Evolutionary conservation across 35 echinoderm and acorn worm genomes (phyloP).

Genomic region (Amphiura filiformis): DNA sequence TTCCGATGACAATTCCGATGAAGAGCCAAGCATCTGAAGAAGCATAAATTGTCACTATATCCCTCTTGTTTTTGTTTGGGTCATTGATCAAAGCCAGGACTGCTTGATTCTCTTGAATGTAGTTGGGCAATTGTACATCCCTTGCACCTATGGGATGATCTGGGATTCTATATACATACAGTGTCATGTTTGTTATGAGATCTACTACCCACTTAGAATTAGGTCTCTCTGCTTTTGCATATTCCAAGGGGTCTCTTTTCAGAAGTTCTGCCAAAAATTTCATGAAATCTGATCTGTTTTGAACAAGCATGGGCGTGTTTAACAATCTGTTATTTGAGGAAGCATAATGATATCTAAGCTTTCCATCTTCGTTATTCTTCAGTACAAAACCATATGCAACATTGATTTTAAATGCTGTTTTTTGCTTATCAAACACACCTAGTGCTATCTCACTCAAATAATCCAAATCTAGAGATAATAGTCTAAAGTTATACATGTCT

Average conservation of each 20-base stretch:
- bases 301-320: slow-evolving; percentile 11
- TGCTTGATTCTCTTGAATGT: slow-evolving; percentile 34
- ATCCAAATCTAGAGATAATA: not conserved
- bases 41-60: slow-evolving; percentile 26
- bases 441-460: not conserved
- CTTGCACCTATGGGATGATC: slow-evolving; percentile 42
- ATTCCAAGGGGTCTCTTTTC: slow-evolving; percentile 14
- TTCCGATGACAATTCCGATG: not conserved
- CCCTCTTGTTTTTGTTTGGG: not conserved
- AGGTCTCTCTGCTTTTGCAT: slow-evolving; percentile 15
- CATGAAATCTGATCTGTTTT: not conserved
- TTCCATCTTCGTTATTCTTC: not conserved
- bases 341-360: not conserved
- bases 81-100: not conserved
- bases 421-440: not conserved
- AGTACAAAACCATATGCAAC: not conserved
- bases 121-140: slow-evolving; percentile 20
- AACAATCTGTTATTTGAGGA: slow-evolving; percentile 14
- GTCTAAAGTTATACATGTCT: not conserved
- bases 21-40: slow-evolving; percentile 34
- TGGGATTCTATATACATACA: slow-evolving; percentile 22
- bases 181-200: slow-evolving; percentile 24
- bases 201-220: slow-evolving; percentile 47
- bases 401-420: slow-evolving; percentile 3
- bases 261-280: not conserved